Conservation (phyloP, 2,797 vertebrate species). For the Anabacerthia variegaticeps region DNA sequence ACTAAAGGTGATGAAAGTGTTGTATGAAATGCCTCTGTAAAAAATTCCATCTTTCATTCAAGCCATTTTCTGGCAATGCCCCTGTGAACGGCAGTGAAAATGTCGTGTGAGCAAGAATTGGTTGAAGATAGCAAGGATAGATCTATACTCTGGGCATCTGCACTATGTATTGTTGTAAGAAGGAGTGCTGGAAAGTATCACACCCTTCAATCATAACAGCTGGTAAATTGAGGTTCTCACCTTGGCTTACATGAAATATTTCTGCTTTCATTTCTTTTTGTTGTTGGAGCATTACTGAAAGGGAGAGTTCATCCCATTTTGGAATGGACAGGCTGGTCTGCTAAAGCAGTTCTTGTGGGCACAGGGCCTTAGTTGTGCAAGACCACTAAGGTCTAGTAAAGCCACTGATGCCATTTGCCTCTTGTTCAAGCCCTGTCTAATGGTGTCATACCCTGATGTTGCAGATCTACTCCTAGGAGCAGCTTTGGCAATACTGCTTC, state of each 20-base stretch:
- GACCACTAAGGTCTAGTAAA: not conserved
- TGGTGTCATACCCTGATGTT: not conserved
- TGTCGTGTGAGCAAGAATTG: constrained; percentile 14
- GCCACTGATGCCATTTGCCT: not conserved
- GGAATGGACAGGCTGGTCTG: not conserved
- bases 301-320: not conserved
- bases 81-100: not conserved
- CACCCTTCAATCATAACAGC: not conserved
- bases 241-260: not conserved
- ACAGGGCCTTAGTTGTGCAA: not conserved
- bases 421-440: not conserved
- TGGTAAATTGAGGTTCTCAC: not conserved
- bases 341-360: not conserved
- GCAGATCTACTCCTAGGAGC: not conserved
- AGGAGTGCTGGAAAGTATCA: not conserved
- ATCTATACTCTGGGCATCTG: not conserved
- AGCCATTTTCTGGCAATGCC: not conserved
- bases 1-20: constrained; percentile 36
- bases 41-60: constrained; percentile 7
- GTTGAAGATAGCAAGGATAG: not conserved
- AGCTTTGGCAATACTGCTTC: not conserved
- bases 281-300: not conserved
- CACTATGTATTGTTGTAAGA: not conserved
- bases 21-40: not conserved
- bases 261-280: not conserved